phyloP scores from a whole-genome alignment of 2,113 vertebrate genomes.

The Otus sunia region DNA sequence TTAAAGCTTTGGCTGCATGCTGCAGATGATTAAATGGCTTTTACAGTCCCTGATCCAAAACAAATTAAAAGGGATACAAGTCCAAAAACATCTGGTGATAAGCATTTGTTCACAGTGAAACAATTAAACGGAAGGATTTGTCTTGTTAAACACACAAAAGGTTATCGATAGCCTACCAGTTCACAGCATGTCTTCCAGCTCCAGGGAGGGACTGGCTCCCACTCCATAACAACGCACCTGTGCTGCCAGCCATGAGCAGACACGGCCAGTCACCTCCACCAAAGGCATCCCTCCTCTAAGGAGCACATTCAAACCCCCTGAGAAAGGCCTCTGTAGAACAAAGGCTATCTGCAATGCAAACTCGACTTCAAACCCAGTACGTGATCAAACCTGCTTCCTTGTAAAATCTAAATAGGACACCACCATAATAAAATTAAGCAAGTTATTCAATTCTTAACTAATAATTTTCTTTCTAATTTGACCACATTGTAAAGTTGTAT shows the following conservation, averaged over 20 bases:
- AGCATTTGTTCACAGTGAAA: neutral
- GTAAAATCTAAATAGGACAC: conserved; percentile 1
- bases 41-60: conserved; percentile 35
- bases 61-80: conserved; percentile 26
- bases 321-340: neutral
- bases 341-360: neutral
- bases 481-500: neutral
- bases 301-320: neutral
- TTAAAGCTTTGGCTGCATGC: neutral
- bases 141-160: conserved; percentile 27
- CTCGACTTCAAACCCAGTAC: neutral
- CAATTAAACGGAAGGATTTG: conserved; percentile 54
- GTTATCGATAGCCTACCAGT: neutral
- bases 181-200: neutral
- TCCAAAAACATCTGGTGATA: conserved; percentile 16
- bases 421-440: neutral
- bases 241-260: neutral
- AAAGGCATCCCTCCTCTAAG: neutral
- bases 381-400: neutral
- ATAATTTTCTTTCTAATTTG: conserved; percentile 3
- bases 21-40: conserved; percentile 14
- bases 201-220: neutral
- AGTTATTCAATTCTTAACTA: neutral
- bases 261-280: neutral
- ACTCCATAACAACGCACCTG: neutral